Conservation (phyloP, 2,113 vertebrate genomes). For the Syngnathus scovelli region DNA sequence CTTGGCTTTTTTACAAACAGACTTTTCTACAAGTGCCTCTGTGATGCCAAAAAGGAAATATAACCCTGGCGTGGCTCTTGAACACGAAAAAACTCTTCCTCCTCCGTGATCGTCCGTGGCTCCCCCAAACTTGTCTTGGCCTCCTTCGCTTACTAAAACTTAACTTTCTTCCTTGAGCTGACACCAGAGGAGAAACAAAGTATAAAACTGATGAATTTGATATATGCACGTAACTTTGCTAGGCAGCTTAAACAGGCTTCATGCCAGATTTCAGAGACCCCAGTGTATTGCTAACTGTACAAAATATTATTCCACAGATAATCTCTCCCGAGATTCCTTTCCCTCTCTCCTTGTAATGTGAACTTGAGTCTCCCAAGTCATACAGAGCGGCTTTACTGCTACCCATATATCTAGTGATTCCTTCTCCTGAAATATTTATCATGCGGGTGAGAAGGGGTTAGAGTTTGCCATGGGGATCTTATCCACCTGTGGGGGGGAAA, state of each 20-base stretch:
- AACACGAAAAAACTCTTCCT: background rate
- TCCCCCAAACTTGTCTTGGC: slow-evolving; percentile 3
- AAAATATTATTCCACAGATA: slow-evolving; percentile 18
- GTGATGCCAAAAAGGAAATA: slow-evolving; percentile 3
- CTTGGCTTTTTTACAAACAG: slow-evolving; percentile 4
- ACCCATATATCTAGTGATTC: slow-evolving; percentile 52
- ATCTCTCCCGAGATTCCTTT: slow-evolving; percentile 28
- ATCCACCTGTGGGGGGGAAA: slow-evolving; percentile 54
- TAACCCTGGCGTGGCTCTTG: background rate
- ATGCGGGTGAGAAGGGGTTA: slow-evolving; percentile 46
- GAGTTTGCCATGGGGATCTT: slow-evolving; percentile 50
- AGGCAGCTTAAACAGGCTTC: slow-evolving; percentile 15
- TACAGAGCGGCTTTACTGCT: slow-evolving; percentile 40
- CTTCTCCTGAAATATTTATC: slow-evolving; percentile 63
- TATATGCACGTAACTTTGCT: slow-evolving; percentile 10
- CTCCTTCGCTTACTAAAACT: background rate
- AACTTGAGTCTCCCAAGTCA: slow-evolving; percentile 43
- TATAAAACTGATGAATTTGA: slow-evolving; percentile 17
- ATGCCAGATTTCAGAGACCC: background rate
- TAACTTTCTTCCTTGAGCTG: background rate
- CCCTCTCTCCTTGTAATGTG: slow-evolving; percentile 26
- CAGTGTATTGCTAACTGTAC: background rate
- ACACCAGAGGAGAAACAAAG: slow-evolving; percentile 6
- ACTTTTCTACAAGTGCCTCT: background rate
- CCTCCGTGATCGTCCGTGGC: slow-evolving; percentile 1